Evolutionary conservation across 2,888 invertebrate species (phyloP).

Genomic region (Dysmachus trigonus): DNA sequence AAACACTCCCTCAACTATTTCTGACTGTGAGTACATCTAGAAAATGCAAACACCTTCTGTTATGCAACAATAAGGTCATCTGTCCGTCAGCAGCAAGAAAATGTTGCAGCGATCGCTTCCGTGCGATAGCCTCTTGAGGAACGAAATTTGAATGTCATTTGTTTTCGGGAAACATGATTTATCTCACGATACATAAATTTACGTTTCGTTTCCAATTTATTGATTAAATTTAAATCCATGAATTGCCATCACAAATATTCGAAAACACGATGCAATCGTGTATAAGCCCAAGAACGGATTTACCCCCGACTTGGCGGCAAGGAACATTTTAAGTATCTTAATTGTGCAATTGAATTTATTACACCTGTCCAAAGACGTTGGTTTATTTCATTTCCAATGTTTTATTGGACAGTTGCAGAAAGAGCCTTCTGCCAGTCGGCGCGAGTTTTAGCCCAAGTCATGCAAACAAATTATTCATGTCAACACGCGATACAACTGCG

Average conservation of each 20-base stretch:
- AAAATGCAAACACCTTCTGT: neutral
- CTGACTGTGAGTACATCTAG: neutral
- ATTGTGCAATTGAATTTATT: constrained; percentile 28
- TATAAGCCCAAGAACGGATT: neutral
- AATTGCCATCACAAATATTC: neutral
- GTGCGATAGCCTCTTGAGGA: neutral
- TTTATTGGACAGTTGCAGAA: neutral
- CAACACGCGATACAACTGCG: neutral
- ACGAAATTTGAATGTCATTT: neutral
- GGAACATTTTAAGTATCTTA: neutral
- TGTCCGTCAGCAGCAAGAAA: neutral
- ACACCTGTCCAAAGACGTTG: neutral
- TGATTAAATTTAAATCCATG: neutral
- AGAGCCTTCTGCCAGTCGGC: neutral
- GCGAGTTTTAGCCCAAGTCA: neutral
- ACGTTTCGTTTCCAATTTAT: neutral
- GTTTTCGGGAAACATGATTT: neutral
- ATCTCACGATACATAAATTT: neutral
- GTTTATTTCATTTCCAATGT: neutral
- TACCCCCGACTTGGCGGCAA: neutral
- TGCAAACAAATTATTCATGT: constrained; percentile 6
- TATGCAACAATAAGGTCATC: neutral
- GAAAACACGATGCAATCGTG: neutral
- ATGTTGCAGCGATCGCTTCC: neutral
- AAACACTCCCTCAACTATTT: neutral